Evolutionary conservation across 2,888 invertebrate species (phyloP).

Genomic region (Rapana venosa): DNA sequence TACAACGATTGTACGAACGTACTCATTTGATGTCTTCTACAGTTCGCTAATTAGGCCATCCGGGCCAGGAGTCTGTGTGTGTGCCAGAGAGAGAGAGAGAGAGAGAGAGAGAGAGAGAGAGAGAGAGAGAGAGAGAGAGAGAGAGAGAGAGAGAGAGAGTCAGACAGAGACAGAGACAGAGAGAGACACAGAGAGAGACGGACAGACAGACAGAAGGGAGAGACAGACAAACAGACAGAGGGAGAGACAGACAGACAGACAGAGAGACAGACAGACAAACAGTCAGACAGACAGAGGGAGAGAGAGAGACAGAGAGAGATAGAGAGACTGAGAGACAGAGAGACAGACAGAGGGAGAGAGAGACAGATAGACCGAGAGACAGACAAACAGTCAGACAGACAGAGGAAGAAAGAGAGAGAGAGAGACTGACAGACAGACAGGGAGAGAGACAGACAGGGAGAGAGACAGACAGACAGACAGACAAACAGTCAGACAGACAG

Average conservation of each 20-base stretch:
- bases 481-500: neutral
- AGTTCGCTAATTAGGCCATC: too few species aligned
- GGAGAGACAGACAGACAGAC: neutral
- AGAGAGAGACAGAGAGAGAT: slow-evolving; percentile 23
- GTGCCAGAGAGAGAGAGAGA: neutral
- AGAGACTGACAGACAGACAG: slow-evolving; percentile 1
- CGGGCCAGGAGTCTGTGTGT: too few species aligned
- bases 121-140: slow-evolving; percentile 23
- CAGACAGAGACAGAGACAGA: neutral
- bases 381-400: slow-evolving; percentile 8
- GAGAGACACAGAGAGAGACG: neutral
- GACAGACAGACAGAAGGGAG: too few species aligned
- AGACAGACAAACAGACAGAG: neutral
- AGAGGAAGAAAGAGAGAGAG: neutral
- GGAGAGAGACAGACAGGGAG: slow-evolving; percentile 2
- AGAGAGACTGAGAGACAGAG: slow-evolving; percentile 30
- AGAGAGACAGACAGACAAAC: neutral
- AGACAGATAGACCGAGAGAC: neutral
- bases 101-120: slow-evolving; percentile 10
- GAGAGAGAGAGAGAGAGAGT: slow-evolving; percentile 27
- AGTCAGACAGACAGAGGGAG: neutral
- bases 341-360: neutral
- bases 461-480: slow-evolving; percentile 34
- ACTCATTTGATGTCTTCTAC: too few species aligned
- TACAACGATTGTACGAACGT: too few species aligned